Percentiles rank a stretch among this genome's conserved stretches.
Conservation (phyloP, 2,113 vertebrate genomes). For the Irena cyanogastra region DNA sequence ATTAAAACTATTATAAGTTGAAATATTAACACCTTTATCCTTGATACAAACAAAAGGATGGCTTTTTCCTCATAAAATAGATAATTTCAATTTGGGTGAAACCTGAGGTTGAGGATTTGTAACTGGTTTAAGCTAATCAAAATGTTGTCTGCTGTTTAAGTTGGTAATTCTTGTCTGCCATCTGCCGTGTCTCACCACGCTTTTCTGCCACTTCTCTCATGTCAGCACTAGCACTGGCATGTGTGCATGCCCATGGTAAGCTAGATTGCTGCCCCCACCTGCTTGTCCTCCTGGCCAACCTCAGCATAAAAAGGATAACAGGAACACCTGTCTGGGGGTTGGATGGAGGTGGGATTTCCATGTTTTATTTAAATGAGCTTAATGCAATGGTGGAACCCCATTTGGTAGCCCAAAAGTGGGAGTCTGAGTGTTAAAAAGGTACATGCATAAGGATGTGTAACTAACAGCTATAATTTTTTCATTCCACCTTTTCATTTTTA, state of each 20-base stretch:
- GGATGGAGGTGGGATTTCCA: background rate
- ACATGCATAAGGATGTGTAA: background rate
- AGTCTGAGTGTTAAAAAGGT: background rate
- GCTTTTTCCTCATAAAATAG: background rate
- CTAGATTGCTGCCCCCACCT: background rate
- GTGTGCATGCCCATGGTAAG: background rate
- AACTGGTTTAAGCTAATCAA: background rate
- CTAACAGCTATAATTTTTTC: background rate
- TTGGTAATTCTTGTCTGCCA: background rate
- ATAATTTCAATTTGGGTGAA: background rate
- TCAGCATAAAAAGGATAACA: background rate
- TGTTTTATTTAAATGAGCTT: background rate
- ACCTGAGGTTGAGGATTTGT: background rate
- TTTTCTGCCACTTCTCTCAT: background rate
- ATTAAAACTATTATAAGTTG: background rate
- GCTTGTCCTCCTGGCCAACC: background rate
- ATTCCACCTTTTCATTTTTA: background rate
- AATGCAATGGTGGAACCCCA: background rate
- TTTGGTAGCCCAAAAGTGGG: background rate
- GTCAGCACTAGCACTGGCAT: background rate
- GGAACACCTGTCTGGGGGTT: background rate
- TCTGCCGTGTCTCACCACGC: fast-evolving
- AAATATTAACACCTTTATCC: background rate
- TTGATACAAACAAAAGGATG: background rate
- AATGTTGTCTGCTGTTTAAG: background rate